Evolutionary conservation across 2,888 invertebrate genomes (phyloP).

Genomic region (Mimachlamys varia): DNA sequence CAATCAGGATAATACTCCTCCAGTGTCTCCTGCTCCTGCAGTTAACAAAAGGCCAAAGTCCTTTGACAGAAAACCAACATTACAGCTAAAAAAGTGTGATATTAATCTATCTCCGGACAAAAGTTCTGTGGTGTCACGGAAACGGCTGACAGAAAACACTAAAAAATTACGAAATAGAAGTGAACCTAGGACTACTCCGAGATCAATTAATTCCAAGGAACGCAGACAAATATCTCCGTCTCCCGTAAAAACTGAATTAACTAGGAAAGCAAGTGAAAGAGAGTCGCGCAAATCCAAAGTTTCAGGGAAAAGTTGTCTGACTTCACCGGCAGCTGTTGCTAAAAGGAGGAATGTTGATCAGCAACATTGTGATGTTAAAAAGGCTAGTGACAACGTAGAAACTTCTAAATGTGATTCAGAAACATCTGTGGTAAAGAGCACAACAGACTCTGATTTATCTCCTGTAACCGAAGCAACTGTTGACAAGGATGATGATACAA

Average conservation of each 20-base stretch:
- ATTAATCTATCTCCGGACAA: neutral
- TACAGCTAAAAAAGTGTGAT: constrained; percentile 20
- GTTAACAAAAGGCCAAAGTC: neutral
- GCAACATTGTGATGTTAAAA: constrained; percentile 32
- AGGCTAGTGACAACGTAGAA: constrained; percentile 42
- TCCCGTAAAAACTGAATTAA: neutral
- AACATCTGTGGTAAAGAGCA: constrained; percentile 21
- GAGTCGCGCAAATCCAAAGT: constrained; percentile 23
- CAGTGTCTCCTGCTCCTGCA: neutral
- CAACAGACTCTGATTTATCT: constrained; percentile 46
- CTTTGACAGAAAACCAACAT: neutral
- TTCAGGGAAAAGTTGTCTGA: neutral
- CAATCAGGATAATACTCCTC: neutral
- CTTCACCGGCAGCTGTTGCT: constrained; percentile 34
- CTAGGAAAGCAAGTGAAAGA: constrained; percentile 3
- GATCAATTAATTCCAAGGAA: constrained; percentile 13
- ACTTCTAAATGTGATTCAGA: constrained; percentile 50
- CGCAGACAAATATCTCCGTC: neutral
- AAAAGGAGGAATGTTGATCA: constrained; percentile 29
- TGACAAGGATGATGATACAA: constrained; percentile 41
- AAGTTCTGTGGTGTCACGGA: neutral
- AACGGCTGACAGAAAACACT: neutral
- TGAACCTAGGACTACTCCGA: constrained; percentile 13
- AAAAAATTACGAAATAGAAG: constrained; percentile 20
- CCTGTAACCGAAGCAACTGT: constrained; percentile 40